Base-by-base conservation (phyloP, 2,888 invertebrate species). In the Ecliptopera silaceata region DNA sequence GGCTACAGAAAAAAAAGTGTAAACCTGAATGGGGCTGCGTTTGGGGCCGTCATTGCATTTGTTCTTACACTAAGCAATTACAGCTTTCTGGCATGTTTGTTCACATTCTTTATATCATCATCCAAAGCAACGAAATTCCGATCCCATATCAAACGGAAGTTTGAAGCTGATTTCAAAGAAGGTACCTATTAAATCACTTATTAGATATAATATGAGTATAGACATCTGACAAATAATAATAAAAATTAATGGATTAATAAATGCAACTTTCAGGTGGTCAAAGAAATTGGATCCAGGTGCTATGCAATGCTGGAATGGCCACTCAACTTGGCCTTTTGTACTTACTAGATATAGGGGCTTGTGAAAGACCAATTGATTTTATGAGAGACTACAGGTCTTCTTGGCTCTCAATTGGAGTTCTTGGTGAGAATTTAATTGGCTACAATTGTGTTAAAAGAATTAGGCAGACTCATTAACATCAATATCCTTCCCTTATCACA, bases 221-320 rank as follows among this genome's bases (percentile, higher is more conserved):
- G 10, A 26, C 6, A 26, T 26, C 26, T 8, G 10, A 8, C 10
- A 38, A 29, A 20, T 48, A 18, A 48, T 2, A 15, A 12, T 48
- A 38, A 12, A 26, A 26, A 6, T 6, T 1, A 26, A 8, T 26
- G 6, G 6, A 26, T 26, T 4, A 26, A 26, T 26, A 26, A 26
- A 26, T 26, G 8, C 26, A 5, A 18, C 47, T 62, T 49, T 63
- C 59, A 94, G 96, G 96, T 71, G 97, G 97, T 0, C 96, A 96
- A 79, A 93, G 97, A 60, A 96, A 95, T 79, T 97, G 97, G 97
- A 88, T 97, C 11, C 97, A 98, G 85, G 97, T 97, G 4, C 80
- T 98, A 0, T 97, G 97, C 77, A 98, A 97, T 87, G 95, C 94
- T 1, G 97, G 97, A n/a, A 95, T 97, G 93, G 96, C 97, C 13